Evolutionary conservation across 1,140 invertebrate genomes (phyloP), one percentile per base, ranked within the genome.

Genomic region (Coelopa frigida): DNA sequence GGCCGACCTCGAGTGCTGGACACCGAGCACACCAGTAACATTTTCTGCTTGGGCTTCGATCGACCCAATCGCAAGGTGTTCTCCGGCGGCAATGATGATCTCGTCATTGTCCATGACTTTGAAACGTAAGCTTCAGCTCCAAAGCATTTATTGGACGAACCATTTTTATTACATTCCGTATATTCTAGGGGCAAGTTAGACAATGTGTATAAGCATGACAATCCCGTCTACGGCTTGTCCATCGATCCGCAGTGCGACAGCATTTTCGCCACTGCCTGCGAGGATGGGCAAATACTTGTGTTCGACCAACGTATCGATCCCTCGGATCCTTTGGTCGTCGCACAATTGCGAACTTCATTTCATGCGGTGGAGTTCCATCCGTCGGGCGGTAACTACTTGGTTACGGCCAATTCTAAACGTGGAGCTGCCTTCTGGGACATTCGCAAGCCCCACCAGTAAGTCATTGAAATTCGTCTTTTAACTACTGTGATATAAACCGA

Each of bases 51-150:
- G 8, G 86, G 82, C 21, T 90, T 94, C 57, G 86, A 92, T 55
- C 81, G 74, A 51, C 75, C 77, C 31, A 89, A 88, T 61, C 75
- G 78, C 20, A 85, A 83, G 66, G 80, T 95, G 54, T 91, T 90
- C 68, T 96, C 93, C 24, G 93, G 88, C 46, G 92, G 91, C 39
- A 95, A 95, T 74, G 93, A 96, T 75, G 88, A 94, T 65, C 82
- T 90, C 74, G 89, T 94, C 32, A 85, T 90, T 46, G 78, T 89
- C n/a, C 89, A 93, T 68, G 86, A 92, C 72, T 70, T 84, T 41
- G 57, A 67, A 63, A 89, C 83, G 85, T 89, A 78, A 79, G 57
- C 31, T 12, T 27, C 5, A 36, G 2, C 11, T 39, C 36, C 35
- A 38, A 46, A 29, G n/a, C 27, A 8, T 8, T 29, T 8, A 8